Evolutionary conservation across 2,113 vertebrate genomes (phyloP), one percentile per base, ranked within the genome.

Genomic region (Carlito syrichta): DNA sequence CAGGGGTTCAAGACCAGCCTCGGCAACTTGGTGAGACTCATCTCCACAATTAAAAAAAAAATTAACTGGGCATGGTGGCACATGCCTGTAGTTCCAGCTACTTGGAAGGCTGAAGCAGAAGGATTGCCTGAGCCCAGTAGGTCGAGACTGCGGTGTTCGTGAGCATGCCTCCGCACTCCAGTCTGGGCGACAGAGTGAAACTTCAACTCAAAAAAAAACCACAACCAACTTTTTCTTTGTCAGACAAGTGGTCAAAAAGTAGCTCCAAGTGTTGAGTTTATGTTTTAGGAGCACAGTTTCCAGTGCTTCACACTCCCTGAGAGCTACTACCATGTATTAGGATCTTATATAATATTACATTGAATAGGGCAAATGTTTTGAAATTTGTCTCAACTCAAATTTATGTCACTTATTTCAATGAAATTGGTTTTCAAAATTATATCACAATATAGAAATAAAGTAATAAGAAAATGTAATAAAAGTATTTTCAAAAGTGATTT

Each of bases 391-490:
- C 45, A 66, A 62, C 52, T 96, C 40, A 96, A 91, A 95, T 91
- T 91, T 69, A 92, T 95, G 95, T 91, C n/a, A 88, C 88, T 86
- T 62, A 93, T 95, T 93, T 92, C 45, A 95, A 30, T 83, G 52
- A 86, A 27, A 86, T 60, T 92, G 56, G 82, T 88, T 95, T 89
- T 79, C 12, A 17, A 95, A 97, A 77, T 50, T 78, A 82, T 73
- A 79, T 32, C 68, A 96, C 58, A 92, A 71, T 94, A 84, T 76
- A 96, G 91, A 89, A 83, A 89, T 45, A 91, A 96, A 96, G 60
- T 43, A 92, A 96, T 96, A 92, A 95, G 7, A 50, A 58, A 89
- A 93, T 76, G 10, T 78, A 90, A 92, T 81, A 60, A 96, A 97
- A 94, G 71, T 79, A 91, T 76, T 85, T 77, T 79, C 32, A 91